Evolutionary conservation across 2,113 vertebrate species (phyloP).

Genomic region (Microcebus murinus): DNA sequence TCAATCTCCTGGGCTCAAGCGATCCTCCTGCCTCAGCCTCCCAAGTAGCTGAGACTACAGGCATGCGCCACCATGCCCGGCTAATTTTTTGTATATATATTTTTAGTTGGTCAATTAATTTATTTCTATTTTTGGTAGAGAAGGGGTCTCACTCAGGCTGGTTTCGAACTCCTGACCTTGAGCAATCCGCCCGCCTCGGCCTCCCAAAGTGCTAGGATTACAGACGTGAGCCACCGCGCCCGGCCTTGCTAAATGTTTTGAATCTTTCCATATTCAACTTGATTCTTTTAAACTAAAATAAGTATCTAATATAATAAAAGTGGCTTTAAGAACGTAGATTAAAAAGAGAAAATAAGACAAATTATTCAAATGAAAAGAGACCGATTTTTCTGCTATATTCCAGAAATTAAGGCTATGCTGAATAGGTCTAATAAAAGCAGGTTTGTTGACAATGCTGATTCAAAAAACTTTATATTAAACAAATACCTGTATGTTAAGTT

Average conservation of each 20-base stretch:
- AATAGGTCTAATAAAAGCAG: not conserved
- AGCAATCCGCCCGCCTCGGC: too few species aligned
- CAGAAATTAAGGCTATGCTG: slow-evolving; percentile 22
- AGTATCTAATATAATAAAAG: not conserved
- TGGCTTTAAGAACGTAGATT: slow-evolving; percentile 26
- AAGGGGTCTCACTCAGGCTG: too few species aligned
- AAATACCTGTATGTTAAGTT: slow-evolving; percentile 1
- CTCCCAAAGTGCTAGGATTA: too few species aligned
- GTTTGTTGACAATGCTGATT: slow-evolving; percentile 17
- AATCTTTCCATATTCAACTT: slow-evolving; percentile 25
- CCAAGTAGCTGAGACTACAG: too few species aligned
- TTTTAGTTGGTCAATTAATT: too few species aligned
- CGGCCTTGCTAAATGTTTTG: not conserved
- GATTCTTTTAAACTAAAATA: slow-evolving; percentile 55
- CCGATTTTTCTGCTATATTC: slow-evolving; percentile 8
- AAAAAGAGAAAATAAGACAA: slow-evolving; percentile 34
- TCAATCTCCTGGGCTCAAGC: too few species aligned
- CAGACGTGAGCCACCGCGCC: too few species aligned
- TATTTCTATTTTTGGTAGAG: too few species aligned
- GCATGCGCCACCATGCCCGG: too few species aligned
- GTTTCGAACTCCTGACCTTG: too few species aligned
- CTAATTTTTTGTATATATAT: too few species aligned
- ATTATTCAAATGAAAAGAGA: not conserved
- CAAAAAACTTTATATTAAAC: slow-evolving; percentile 41
- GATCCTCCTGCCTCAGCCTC: too few species aligned